Evolutionary conservation across 2,888 invertebrate species (phyloP).

Genomic region (Leucoma salicis): DNA sequence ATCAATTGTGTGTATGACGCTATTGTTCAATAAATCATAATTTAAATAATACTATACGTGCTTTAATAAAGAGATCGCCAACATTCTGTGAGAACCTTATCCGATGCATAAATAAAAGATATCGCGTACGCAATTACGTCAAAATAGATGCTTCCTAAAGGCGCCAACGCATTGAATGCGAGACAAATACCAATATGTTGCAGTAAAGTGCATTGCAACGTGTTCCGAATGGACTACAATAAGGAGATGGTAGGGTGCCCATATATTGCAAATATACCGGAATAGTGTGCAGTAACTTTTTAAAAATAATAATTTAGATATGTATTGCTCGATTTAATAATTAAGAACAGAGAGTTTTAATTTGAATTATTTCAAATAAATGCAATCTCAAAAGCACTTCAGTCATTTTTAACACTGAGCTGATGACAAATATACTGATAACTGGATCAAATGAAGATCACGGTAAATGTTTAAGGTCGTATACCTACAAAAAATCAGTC

Average conservation of each 20-base stretch:
- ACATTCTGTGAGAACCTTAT: constrained; percentile 46
- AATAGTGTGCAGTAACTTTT: background rate
- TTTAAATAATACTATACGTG: constrained; percentile 31
- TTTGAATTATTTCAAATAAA: too few relatives aligned
- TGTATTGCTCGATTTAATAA: too few relatives aligned
- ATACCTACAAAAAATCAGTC: too few relatives aligned
- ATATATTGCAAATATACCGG: constrained; percentile 1
- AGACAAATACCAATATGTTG: constrained; percentile 57
- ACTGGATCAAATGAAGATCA: too few relatives aligned
- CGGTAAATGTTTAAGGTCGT: too few relatives aligned
- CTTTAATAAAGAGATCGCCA: constrained; percentile 25
- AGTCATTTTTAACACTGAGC: too few relatives aligned
- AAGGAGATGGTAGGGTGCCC: constrained; percentile 19
- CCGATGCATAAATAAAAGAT: constrained; percentile 55
- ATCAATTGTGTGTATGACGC: constrained; percentile 7
- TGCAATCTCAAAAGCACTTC: too few relatives aligned
- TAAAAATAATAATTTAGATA: background rate
- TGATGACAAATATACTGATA: too few relatives aligned
- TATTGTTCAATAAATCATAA: constrained; percentile 23
- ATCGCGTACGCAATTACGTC: constrained; percentile 50
- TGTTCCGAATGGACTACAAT: constrained; percentile 32
- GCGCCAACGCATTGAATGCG: constrained; percentile 58
- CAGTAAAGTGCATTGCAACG: constrained; percentile 42
- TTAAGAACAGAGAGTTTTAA: too few relatives aligned
- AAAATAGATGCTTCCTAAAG: constrained; percentile 47